phyloP scores from a whole-genome alignment of 1,140 invertebrate genomes.

The Polypedilum vanderplanki region DNA sequence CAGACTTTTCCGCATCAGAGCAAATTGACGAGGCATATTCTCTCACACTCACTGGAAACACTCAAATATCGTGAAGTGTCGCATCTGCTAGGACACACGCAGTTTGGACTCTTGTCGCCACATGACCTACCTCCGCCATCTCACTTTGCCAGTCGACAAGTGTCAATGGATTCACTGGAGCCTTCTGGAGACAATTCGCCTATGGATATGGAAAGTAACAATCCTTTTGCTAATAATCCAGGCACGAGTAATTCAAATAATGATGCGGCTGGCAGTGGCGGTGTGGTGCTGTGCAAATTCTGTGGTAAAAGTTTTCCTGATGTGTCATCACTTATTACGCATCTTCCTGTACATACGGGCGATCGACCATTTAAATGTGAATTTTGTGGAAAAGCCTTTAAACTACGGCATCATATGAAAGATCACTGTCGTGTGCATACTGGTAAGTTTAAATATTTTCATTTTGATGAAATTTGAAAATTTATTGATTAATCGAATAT shows the following conservation, averaged over 20 bases:
- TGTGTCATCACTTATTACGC: constrained; percentile 74
- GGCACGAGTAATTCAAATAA: constrained; percentile 35
- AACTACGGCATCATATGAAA: constrained; percentile 85
- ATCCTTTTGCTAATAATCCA: constrained; percentile 46
- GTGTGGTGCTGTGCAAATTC: constrained; percentile 79
- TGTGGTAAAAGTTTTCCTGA: constrained; percentile 85
- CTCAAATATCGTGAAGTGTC: constrained; percentile 72
- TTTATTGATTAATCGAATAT: no score
- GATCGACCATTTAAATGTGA: constrained; percentile 85
- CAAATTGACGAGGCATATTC: constrained; percentile 79
- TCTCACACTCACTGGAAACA: constrained; percentile 77
- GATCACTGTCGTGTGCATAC: constrained; percentile 87
- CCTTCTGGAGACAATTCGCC: constrained; percentile 31
- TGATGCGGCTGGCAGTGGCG: constrained; percentile 47
- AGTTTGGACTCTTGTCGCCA: constrained; percentile 32
- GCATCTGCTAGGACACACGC: constrained; percentile 47
- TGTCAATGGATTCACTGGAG: constrained; percentile 37
- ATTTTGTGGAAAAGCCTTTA: constrained; percentile 85
- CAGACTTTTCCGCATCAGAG: constrained; percentile 78
- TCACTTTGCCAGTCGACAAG: constrained; percentile 45
- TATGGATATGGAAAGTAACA: constrained; percentile 38
- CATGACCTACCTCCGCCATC: constrained; percentile 44
- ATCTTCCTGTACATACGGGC: constrained; percentile 79
- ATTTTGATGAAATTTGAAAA: no score
- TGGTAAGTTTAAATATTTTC: constrained; percentile 46